phyloP scores from a whole-genome alignment of 2,797 vertebrate species.

The Denticeps clupeoides region DNA sequence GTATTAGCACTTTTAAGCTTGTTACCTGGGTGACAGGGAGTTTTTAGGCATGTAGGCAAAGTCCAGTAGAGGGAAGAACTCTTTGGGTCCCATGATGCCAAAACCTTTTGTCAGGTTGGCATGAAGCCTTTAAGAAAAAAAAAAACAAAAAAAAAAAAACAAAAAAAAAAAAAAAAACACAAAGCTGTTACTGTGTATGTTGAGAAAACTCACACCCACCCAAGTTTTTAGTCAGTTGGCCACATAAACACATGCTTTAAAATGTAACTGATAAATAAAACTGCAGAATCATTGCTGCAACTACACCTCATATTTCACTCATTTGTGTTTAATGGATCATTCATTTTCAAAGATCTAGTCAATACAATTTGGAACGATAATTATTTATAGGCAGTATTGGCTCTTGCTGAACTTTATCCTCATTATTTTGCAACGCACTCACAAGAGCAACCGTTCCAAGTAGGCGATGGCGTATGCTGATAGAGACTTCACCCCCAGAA shows the following conservation, averaged over 20 bases:
- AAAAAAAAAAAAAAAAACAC: neutral
- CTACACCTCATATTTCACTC: too few relatives aligned
- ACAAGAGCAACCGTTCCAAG: constrained; percentile 85
- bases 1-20: neutral
- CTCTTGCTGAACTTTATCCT: too few relatives aligned
- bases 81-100: constrained; percentile 89
- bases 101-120: constrained; percentile 90
- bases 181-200: neutral
- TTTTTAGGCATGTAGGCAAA: constrained; percentile 97
- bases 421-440: constrained; percentile 59
- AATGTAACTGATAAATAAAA: too few relatives aligned
- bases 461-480: constrained; percentile 83
- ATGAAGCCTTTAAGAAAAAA: constrained; percentile 66
- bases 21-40: constrained; percentile 73
- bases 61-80: constrained; percentile 92
- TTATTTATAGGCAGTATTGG: too few relatives aligned
- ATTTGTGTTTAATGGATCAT: too few relatives aligned
- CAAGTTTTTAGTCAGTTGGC: neutral
- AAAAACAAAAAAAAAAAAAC: too few relatives aligned
- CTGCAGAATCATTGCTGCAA: neutral
- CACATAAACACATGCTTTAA: too few relatives aligned
- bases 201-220: neutral
- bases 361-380: too few relatives aligned
- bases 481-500: constrained; percentile 79
- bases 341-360: too few relatives aligned